Evolutionary conservation across 2,888 invertebrate species (phyloP).

Genomic region (Eupithecia abbreviata): DNA sequence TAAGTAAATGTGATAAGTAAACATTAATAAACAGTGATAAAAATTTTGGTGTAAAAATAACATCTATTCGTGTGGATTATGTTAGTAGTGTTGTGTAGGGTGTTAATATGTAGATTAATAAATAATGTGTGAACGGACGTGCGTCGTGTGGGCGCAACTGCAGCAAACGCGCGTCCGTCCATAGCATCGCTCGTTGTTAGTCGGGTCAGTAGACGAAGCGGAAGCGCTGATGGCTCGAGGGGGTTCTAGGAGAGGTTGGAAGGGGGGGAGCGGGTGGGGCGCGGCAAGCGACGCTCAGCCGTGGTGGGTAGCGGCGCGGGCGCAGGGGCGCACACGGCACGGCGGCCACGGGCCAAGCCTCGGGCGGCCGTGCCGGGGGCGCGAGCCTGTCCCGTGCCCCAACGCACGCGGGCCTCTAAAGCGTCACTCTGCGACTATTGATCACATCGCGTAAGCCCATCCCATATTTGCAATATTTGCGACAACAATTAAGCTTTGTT

Average conservation of each 20-base stretch:
- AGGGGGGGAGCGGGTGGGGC: constrained; percentile 52
- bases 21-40: constrained; percentile 56
- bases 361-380: constrained; percentile 52
- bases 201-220: constrained; percentile 77
- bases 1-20: constrained; percentile 52
- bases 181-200: constrained; percentile 74
- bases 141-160: constrained; percentile 57
- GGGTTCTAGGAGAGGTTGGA: constrained; percentile 41
- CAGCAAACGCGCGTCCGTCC: constrained; percentile 76
- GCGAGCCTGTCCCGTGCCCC: constrained; percentile 75
- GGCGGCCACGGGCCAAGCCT: constrained; percentile 45
- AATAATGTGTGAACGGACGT: constrained; percentile 76
- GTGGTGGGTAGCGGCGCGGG: constrained; percentile 77
- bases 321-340: constrained; percentile 60
- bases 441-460: constrained; percentile 89
- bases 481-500: constrained; percentile 85
- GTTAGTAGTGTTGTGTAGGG: constrained; percentile 82
- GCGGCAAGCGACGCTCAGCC: constrained; percentile 75
- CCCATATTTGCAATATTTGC: constrained; percentile 83
- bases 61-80: constrained; percentile 80
- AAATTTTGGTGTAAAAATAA: constrained; percentile 83
- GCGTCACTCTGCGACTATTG: constrained; percentile 84
- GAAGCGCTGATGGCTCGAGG: constrained; percentile 67
- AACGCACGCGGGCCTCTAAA: constrained; percentile 69
- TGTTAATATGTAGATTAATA: constrained; percentile 64